Percentiles rank a stretch among this genome's conserved stretches.
Evolutionary conservation across 2,113 vertebrate genomes (phyloP).

Genomic region (Pseudolaguvia tuberculata): DNA sequence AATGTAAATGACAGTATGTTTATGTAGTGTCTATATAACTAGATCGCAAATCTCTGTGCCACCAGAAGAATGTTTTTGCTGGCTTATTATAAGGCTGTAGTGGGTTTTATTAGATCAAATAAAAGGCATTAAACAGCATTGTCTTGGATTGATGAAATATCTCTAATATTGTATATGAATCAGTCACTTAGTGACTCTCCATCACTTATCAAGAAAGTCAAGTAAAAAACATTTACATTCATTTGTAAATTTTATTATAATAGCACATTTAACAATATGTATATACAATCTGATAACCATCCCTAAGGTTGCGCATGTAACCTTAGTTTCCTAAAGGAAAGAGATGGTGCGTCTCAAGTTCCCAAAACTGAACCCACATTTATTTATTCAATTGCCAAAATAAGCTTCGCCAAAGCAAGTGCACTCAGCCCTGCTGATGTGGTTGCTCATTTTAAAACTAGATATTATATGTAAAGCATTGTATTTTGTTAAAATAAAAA

Average conservation of each 20-base stretch:
- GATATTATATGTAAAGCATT: slow-evolving; percentile 24
- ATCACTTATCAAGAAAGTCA: neutral
- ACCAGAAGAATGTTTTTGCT: neutral
- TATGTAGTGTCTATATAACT: neutral
- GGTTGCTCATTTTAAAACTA: neutral
- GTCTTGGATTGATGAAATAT: neutral
- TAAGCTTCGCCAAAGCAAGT: neutral
- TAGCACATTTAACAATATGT: neutral
- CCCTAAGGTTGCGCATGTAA: too few relatives aligned
- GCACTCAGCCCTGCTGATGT: slow-evolving; percentile 35
- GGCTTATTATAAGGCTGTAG: neutral
- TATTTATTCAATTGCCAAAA: slow-evolving; percentile 2
- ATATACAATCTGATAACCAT: neutral
- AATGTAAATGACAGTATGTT: neutral
- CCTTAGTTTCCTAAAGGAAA: too few relatives aligned
- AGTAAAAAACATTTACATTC: neutral
- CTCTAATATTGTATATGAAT: neutral
- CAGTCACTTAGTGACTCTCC: neutral
- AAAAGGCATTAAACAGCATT: neutral
- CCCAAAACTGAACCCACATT: too few relatives aligned
- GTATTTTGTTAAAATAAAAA: neutral
- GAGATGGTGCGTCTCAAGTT: too few relatives aligned
- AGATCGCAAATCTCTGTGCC: neutral
- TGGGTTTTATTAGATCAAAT: too few relatives aligned
- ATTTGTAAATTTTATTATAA: slow-evolving; percentile 2